These are phyloP conservation scores for Turdus rufiventris DNA, from an alignment of 2,113 vertebrate genomes.

Conservation along the genomic window DNA sequence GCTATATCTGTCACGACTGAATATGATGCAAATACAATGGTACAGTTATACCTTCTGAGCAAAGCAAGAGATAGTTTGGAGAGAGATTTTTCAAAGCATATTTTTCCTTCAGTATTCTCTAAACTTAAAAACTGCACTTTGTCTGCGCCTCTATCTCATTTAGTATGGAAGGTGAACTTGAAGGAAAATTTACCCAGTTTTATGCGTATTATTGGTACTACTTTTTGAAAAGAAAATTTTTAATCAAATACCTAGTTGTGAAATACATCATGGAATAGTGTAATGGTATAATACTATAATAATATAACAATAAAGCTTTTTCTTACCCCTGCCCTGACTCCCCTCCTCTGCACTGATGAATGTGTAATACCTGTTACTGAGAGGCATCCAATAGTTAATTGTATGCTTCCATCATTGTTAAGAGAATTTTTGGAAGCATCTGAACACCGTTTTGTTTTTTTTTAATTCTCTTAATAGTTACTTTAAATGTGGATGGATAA, in stretches of 20 bases:
- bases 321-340: not conserved
- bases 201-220: slow-evolving; percentile 34
- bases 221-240: slow-evolving; percentile 14
- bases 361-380: slow-evolving; percentile 67
- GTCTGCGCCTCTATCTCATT: not conserved
- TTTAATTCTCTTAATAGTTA: slow-evolving; percentile 49
- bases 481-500: slow-evolving; percentile 72
- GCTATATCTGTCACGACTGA: not conserved
- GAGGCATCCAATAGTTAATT: slow-evolving; percentile 56
- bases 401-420: slow-evolving; percentile 34
- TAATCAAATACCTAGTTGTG: not conserved
- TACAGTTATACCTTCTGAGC: not conserved
- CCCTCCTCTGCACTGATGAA: not conserved
- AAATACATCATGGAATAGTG: not conserved
- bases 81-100: not conserved
- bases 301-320: not conserved
- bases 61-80: not conserved
- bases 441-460: not conserved
- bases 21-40: not conserved
- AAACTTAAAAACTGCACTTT: not conserved
- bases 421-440: slow-evolving; percentile 46
- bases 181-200: not conserved
- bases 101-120: not conserved
- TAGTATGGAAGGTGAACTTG: slow-evolving; percentile 70
- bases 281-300: not conserved